Conservation (phyloP, 2,113 vertebrate species). For the Nothobranchius kuhntae region DNA sequence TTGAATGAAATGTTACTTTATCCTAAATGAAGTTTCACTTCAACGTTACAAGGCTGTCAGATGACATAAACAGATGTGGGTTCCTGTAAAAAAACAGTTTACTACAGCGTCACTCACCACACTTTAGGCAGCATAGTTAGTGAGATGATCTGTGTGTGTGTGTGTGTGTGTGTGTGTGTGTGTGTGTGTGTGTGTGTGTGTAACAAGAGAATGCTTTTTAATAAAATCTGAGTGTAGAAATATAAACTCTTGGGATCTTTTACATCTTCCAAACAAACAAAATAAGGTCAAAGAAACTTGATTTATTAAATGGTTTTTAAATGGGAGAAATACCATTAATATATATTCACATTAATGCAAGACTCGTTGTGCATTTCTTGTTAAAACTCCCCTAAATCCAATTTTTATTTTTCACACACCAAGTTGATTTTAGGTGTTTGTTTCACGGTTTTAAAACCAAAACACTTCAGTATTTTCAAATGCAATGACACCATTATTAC, state of each 20-base stretch:
- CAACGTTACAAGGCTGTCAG: not conserved
- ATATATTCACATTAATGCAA: too few species aligned
- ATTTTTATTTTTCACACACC: not conserved
- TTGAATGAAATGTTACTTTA: too few species aligned
- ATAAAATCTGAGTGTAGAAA: too few species aligned
- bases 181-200: slow-evolving; percentile 25
- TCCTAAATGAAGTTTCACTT: not conserved
- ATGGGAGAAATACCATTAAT: too few species aligned
- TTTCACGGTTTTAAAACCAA: slow-evolving; percentile 41
- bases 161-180: not conserved
- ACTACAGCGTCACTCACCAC: not conserved
- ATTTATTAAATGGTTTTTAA: not conserved
- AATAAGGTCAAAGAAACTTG: not conserved
- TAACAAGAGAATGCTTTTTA: not conserved
- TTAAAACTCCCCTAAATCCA: not conserved
- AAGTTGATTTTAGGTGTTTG: slow-evolving; percentile 11
- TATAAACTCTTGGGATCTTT: too few species aligned
- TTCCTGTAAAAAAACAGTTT: slow-evolving; percentile 1
- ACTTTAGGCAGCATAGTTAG: slow-evolving; percentile 14
- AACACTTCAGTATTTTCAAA: slow-evolving; percentile 42
- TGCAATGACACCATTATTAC: slow-evolving; percentile 54
- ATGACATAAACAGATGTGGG: not conserved
- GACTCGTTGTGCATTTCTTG: not conserved
- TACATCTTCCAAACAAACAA: slow-evolving; percentile 9
- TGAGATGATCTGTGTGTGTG: slow-evolving; percentile 18